Percentiles rank a stretch among this genome's conserved stretches.
These are phyloP conservation scores for Pollimyrus isidori DNA, from an alignment of 2,113 vertebrate species.

Conservation along the genomic window DNA sequence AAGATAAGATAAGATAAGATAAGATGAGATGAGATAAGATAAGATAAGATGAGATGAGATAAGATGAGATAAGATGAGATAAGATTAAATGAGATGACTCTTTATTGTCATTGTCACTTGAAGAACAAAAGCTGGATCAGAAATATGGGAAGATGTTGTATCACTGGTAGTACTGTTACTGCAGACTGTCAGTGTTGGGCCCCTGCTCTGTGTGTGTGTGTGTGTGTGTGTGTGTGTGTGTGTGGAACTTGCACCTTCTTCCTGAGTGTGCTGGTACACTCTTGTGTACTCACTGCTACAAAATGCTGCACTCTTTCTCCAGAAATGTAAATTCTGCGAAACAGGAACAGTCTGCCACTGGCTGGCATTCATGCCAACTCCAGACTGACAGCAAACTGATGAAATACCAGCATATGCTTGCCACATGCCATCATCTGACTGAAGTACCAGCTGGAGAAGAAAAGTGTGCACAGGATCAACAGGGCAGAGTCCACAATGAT, in stretches of 20 bases:
- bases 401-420: not conserved
- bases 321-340: not conserved
- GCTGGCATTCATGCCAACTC: not conserved
- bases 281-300: not conserved
- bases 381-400: not conserved
- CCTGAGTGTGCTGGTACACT: not conserved
- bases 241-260: not conserved
- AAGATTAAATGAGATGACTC: no score
- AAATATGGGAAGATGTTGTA: not conserved
- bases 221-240: not conserved
- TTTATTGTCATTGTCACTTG: no score
- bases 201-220: not conserved
- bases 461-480: not conserved
- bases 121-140: not conserved
- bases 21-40: no score
- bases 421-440: not conserved
- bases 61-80: no score
- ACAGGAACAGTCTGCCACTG: not conserved
- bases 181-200: not conserved
- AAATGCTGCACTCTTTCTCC: not conserved
- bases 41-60: no score
- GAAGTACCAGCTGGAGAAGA: not conserved
- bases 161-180: not conserved
- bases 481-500: not conserved
- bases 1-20: no score